Evolutionary conservation across 2,888 invertebrate species (phyloP), one percentile per base, ranked within the genome.

Genomic region (Ochropleura plecta): DNA sequence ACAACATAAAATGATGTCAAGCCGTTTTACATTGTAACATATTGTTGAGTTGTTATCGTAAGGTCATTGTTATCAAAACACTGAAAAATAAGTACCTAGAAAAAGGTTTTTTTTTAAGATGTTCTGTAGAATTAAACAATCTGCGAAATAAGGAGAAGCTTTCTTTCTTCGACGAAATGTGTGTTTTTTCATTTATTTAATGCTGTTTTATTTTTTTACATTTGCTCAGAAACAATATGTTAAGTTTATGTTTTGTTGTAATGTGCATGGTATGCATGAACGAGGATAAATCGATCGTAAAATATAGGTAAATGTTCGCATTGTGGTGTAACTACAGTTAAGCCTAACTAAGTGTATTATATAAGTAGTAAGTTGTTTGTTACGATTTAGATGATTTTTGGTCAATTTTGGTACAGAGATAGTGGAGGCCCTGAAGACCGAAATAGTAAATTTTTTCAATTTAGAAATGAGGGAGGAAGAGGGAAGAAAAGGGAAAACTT

Each of bases 291-390:
- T 20, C n/a, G 20, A 16, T 48, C 12, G 16, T 69, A 48, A 69
- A 69, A 48, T 67, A 40, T 40, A n/a, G 30, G 65, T 65, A 30
- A 69, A 30, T 65, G 67, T n/a, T n/a, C 40, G 0, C 40, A 30
- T 18, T 20, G 18, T 18, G 20, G 14, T 65, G 30, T 62, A 16
- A 59, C 30, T 59, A 8, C 40, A 40, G 16, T 40, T 16, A 59
- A 14, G 40, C 16, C 55, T 55, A 12, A 20, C 55, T 20, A n/a
- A 9, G 9, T 16, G 3, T 18, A 18, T n/a, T 9, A 51, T 8
- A n/a, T n/a, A 51, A 51, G 18, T 53, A 53, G n/a, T n/a, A n/a
- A n/a, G n/a, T n/a, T n/a, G n/a, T n/a, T n/a, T n/a, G n/a, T n/a
- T n/a, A n/a, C n/a, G n/a, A n/a, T n/a, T n/a, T n/a, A n/a, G n/a